Evolutionary conservation across 92 coral and sea anemone genomes (phyloP).

Genomic region (Parazoanthus atlanticus): DNA sequence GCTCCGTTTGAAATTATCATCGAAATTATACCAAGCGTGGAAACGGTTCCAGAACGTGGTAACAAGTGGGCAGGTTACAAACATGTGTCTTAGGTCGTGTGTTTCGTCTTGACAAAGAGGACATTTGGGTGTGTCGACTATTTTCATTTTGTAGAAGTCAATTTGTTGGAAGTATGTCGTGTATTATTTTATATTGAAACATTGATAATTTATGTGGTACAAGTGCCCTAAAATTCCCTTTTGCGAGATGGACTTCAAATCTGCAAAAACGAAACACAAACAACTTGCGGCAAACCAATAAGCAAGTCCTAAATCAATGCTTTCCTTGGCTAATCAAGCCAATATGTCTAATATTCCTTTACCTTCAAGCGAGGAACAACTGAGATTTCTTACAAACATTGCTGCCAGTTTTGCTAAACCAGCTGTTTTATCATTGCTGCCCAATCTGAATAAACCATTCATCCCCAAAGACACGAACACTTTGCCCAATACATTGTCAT

Average conservation of each 20-base stretch:
- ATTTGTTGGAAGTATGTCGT: no score
- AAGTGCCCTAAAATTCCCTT: slow-evolving; percentile 31
- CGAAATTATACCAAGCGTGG: no score
- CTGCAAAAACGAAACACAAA: slow-evolving; percentile 23
- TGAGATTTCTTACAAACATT: slow-evolving; percentile 26
- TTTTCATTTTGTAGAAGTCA: no score
- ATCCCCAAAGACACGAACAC: slow-evolving; percentile 34
- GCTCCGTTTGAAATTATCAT: no score
- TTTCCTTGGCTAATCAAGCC: slow-evolving; percentile 2
- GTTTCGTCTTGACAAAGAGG: no score
- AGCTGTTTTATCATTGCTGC: slow-evolving; percentile 41
- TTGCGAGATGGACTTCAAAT: slow-evolving; percentile 32
- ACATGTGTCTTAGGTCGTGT: no score
- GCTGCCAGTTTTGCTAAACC: slow-evolving; percentile 27
- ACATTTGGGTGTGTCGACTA: no score
- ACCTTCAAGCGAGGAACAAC: slow-evolving; percentile 42
- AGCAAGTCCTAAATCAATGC: neutral
- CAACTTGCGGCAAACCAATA: neutral
- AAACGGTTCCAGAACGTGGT: no score
- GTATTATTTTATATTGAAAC: no score
- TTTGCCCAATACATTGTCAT: slow-evolving; percentile 15
- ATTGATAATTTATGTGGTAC: no score
- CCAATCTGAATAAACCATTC: slow-evolving; percentile 43
- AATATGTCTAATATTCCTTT: no score
- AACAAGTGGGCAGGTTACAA: no score